Percentiles rank a stretch among this genome's conserved stretches.
These are phyloP conservation scores for Nesidiocoris tenuis DNA, from an alignment of 2,888 invertebrate genomes.

Conservation along the genomic window DNA sequence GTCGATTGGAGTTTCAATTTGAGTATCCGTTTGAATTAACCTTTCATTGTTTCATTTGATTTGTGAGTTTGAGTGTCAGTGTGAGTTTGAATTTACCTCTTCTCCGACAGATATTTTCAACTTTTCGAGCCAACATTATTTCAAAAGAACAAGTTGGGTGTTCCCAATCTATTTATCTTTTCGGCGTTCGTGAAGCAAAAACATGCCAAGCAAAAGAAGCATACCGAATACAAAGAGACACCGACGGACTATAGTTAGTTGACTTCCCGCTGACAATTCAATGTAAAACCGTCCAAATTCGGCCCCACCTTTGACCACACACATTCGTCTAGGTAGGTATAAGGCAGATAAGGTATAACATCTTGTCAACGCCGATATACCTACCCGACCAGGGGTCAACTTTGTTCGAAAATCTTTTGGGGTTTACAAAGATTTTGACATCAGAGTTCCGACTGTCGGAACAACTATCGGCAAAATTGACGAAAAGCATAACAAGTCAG, in stretches of 20 bases:
- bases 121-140: neutral
- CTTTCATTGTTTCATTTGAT: too few relatives aligned
- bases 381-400: too few relatives aligned
- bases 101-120: too few relatives aligned
- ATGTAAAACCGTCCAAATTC: neutral
- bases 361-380: neutral
- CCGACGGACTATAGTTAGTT: neutral
- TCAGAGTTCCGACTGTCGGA: neutral
- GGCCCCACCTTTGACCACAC: neutral
- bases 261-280: neutral
- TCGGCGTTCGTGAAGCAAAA: neutral
- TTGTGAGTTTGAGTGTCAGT: too few relatives aligned
- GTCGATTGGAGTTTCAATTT: too few relatives aligned
- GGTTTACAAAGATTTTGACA: neutral
- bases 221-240: neutral
- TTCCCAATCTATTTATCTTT: neutral
- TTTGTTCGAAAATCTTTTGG: neutral
- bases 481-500: too few relatives aligned
- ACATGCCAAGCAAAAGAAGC: too few relatives aligned
- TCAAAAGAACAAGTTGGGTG: neutral
- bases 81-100: too few relatives aligned
- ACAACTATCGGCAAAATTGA: too few relatives aligned
- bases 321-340: neutral
- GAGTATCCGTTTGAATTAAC: too few relatives aligned
- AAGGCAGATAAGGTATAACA: too few relatives aligned